Conservation (phyloP, 2,113 vertebrate species). For the Lagopus muta region DNA sequence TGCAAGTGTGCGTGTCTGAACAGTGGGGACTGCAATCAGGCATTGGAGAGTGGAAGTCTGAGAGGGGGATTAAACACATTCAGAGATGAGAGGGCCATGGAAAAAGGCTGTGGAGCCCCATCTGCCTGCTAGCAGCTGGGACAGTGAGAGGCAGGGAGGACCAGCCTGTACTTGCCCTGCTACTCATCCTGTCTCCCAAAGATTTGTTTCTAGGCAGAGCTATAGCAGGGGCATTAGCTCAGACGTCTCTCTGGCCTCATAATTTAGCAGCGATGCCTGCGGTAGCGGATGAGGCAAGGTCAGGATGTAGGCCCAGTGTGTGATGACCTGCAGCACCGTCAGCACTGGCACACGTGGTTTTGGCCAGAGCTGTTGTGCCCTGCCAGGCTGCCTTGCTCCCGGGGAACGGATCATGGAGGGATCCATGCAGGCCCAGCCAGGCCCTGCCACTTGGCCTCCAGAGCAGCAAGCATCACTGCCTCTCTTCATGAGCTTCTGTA, state of each 20-base stretch:
- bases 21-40: background rate
- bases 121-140: background rate
- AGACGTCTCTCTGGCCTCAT: background rate
- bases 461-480: background rate
- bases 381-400: fast-evolving
- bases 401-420: background rate
- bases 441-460: background rate
- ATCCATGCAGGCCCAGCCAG: background rate
- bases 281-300: background rate
- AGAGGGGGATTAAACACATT: background rate
- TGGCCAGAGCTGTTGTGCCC: background rate
- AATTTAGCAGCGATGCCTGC: background rate
- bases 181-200: background rate
- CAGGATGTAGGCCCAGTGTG: background rate
- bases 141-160: background rate
- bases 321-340: fast-evolving
- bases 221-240: background rate
- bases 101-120: background rate
- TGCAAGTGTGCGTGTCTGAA: background rate
- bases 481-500: conserved; percentile 1
- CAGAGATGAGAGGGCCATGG: background rate
- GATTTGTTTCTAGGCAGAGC: background rate
- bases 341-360: background rate
- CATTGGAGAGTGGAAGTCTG: background rate
- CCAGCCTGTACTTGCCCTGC: conserved; percentile 19